phyloP scores from a whole-genome alignment of 2,888 invertebrate genomes.

The Cephus spinipes region DNA sequence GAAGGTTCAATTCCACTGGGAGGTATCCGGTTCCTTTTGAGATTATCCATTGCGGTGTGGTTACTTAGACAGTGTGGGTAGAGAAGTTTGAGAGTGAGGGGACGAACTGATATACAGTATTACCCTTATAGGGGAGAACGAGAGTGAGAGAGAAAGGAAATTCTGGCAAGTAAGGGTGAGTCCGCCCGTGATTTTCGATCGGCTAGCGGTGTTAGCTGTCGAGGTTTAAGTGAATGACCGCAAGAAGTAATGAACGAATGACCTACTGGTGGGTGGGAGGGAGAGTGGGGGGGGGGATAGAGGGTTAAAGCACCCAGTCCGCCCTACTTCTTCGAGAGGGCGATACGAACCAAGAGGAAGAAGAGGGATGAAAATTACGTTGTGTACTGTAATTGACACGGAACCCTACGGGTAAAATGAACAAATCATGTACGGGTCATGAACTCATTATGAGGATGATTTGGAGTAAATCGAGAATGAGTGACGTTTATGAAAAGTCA shows the following conservation, averaged over 20 bases:
- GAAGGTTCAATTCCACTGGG: not conserved
- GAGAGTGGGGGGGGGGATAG: not conserved
- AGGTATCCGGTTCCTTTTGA: not conserved
- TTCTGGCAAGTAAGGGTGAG: not conserved
- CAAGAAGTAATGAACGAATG: not conserved
- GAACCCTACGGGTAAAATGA: not conserved
- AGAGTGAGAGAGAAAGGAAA: not conserved
- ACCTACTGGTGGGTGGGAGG: not conserved
- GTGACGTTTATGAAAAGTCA: not conserved
- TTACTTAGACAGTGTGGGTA: not conserved
- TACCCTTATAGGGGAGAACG: not conserved
- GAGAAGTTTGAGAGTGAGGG: not conserved
- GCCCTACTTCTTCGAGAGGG: not conserved
- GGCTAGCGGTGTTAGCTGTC: not conserved
- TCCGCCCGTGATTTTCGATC: not conserved
- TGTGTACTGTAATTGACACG: not conserved
- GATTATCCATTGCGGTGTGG: not conserved
- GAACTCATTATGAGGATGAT: not conserved
- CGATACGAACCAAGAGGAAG: constrained; percentile 5
- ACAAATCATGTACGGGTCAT: not conserved
- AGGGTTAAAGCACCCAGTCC: not conserved
- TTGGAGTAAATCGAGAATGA: not conserved
- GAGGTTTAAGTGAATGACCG: not conserved
- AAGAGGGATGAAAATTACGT: constrained; percentile 21
- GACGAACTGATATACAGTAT: not conserved